Evolutionary conservation across 1,140 invertebrate genomes (phyloP), one percentile per base, ranked within the genome.

Genomic region (Andricus grossulariae): DNA sequence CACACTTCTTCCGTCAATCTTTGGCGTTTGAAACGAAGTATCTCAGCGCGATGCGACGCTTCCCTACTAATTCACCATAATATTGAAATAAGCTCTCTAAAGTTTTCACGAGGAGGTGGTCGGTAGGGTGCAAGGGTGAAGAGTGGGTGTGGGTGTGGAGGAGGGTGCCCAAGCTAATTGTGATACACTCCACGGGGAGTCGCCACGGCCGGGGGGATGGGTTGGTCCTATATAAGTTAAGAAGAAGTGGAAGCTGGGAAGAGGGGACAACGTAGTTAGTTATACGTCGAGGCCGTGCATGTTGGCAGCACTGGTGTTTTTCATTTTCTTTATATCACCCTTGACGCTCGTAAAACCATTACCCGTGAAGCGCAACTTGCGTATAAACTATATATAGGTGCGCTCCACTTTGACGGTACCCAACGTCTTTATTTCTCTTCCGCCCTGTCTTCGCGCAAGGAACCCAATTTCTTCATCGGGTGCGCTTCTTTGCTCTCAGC

Each of bases 241-340:
- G 88, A 89, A 89, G 87, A 85, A 88, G 84, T 85, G 83, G 79
- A 83, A 76, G 80, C 81, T 7, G 25, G 74, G 83, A 78, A 83
- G 84, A 83, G 80, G 79, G 83, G 74, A 87, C 83, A 84, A 79
- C 80, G 86, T 87, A 89, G 87, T 90, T 90, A 89, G 88, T 90
- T 91, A 89, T 89, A 90, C 81, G 81, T 75, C 78, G 82, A 78
- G 83, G 82, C 85, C 83, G 87, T 80, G 86, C 87, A 87, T 86
- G 90, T 89, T 88, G 88, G 83, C 86, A 89, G 86, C 84, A 82
- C 82, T 80, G 84, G 92, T 95, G 94, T 95, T 95, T 95, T 95
- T 95, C 95, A 95, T 95, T 95, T 95, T 95, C 94, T 95, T 95
- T 95, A 95, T 95, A 94, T 95, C 93, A 95, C 94, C 95, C 95